Evolutionary conservation across 2,113 vertebrate species (phyloP).

Genomic region (Ornithorhynchus anatinus): DNA sequence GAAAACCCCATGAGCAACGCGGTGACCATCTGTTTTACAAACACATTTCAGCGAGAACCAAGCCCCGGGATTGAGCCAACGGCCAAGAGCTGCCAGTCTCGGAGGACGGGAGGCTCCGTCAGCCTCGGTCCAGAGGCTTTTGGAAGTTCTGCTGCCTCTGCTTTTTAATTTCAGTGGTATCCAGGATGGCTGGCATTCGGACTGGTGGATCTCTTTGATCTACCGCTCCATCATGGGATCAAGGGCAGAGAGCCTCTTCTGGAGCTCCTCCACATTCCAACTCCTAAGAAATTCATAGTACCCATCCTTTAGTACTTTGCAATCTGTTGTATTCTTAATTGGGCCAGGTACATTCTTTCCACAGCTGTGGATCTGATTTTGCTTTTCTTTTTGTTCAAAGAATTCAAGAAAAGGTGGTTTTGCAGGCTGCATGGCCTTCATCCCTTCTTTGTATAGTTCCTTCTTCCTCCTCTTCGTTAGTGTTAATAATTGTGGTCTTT

Average conservation of each 20-base stretch:
- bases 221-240: conserved; percentile 98
- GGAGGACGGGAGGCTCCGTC: no score
- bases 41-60: no score
- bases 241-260: conserved; percentile 80
- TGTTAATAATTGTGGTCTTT: conserved; percentile 96
- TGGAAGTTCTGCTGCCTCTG: conserved; percentile 88
- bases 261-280: conserved; percentile 87
- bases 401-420: conserved; percentile 96
- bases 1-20: conserved; percentile 49
- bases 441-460: conserved; percentile 93
- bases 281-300: conserved; percentile 91
- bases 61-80: no score
- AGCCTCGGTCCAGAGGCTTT: conserved; percentile 37
- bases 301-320: conserved; percentile 84
- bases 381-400: conserved; percentile 96
- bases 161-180: conserved; percentile 93
- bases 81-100: conserved; percentile 43
- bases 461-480: conserved; percentile 85
- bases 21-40: conserved; percentile 56
- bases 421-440: conserved; percentile 85
- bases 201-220: conserved; percentile 91
- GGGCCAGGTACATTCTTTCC: conserved; percentile 70
- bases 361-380: conserved; percentile 81
- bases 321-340: conserved; percentile 76
- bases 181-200: conserved; percentile 91